Conservation (phyloP, 2,113 vertebrate species). For the Ptychochromis oligacanthus region DNA sequence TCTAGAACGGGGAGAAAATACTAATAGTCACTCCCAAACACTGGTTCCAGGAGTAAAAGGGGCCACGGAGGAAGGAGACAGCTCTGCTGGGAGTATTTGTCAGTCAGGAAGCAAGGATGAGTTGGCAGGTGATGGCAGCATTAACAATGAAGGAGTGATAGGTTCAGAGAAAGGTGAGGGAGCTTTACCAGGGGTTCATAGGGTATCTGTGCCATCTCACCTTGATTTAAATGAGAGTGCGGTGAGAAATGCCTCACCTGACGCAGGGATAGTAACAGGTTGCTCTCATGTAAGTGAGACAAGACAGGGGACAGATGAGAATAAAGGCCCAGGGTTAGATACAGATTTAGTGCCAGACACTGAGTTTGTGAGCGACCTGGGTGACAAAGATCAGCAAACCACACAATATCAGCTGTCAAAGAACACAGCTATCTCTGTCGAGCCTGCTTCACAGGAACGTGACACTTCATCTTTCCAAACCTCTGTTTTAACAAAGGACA, state of each 20-base stretch:
- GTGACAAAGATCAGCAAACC: slow-evolving; percentile 37
- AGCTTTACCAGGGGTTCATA: slow-evolving; percentile 5
- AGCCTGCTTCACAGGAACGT: slow-evolving; percentile 40
- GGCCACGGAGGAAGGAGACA: slow-evolving; percentile 8
- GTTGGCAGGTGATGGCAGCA: slow-evolving; percentile 28
- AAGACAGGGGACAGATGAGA: slow-evolving; percentile 1
- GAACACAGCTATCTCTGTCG: slow-evolving; percentile 37
- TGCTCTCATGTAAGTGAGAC: slow-evolving; percentile 21
- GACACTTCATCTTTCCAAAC: slow-evolving; percentile 35
- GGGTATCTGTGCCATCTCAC: slow-evolving; percentile 7
- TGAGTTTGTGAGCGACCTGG: slow-evolving; percentile 1
- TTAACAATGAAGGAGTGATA: neutral
- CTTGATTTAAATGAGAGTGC: slow-evolving; percentile 36
- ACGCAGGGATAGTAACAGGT: neutral
- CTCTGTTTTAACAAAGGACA: slow-evolving; percentile 39
- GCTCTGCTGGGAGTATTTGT: slow-evolving; percentile 35
- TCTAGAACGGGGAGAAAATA: slow-evolving; percentile 17
- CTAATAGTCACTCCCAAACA: neutral
- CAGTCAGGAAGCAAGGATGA: slow-evolving; percentile 42
- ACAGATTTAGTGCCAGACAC: slow-evolving; percentile 23
- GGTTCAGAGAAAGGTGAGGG: slow-evolving; percentile 22
- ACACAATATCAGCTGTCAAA: neutral
- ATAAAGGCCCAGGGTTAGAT: slow-evolving; percentile 20
- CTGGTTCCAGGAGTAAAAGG: neutral
- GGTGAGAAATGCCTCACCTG: slow-evolving; percentile 17